phyloP scores from a whole-genome alignment of 2,113 vertebrate species.

The Stercorarius parasiticus region DNA sequence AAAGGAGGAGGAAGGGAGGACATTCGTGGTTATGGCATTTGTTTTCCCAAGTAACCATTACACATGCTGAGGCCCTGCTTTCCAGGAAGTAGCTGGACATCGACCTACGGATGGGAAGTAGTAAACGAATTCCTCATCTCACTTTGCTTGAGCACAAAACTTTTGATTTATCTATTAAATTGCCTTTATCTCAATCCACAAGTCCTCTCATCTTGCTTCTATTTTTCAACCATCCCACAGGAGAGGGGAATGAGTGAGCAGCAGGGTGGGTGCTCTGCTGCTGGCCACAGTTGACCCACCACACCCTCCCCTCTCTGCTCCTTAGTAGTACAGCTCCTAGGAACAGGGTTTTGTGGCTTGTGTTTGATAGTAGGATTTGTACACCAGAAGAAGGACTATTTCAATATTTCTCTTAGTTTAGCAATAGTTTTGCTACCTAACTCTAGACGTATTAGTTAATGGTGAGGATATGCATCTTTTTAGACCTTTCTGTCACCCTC shows the following conservation, averaged over 20 bases:
- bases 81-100: background rate
- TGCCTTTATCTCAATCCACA: background rate
- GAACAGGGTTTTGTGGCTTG: background rate
- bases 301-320: background rate
- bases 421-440: background rate
- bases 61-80: background rate
- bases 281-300: background rate
- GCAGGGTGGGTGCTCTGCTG: background rate
- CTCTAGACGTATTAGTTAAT: background rate
- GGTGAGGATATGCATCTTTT: background rate
- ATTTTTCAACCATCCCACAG: background rate
- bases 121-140: background rate
- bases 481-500: background rate
- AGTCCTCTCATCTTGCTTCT: background rate
- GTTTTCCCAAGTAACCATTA: background rate
- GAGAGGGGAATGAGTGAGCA: background rate
- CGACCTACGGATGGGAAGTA: background rate
- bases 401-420: background rate
- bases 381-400: background rate
- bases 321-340: background rate
- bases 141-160: background rate
- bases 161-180: background rate
- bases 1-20: background rate
- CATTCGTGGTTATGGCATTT: background rate
- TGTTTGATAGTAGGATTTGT: background rate